Percentiles rank a stretch among this genome's conserved stretches.
These are phyloP conservation scores for Heliothis peltigera DNA, from an alignment of 2,888 invertebrate genomes.

Conservation along the genomic window DNA sequence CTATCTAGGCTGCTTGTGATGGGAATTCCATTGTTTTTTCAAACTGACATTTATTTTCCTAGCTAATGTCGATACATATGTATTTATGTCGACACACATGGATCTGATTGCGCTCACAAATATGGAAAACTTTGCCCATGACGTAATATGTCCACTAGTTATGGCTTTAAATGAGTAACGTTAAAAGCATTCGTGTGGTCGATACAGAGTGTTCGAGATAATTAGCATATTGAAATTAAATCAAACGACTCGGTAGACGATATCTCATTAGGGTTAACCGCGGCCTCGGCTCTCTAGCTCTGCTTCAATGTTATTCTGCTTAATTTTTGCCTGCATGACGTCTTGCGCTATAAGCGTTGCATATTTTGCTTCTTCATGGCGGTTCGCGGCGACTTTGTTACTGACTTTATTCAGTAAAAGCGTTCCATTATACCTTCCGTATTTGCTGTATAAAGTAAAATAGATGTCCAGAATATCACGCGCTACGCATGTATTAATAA, in stretches of 20 bases:
- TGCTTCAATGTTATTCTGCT: conserved; percentile 7
- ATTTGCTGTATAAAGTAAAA: not conserved
- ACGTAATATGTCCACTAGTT: conserved; percentile 24
- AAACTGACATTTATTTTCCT: too few species aligned
- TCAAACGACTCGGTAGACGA: conserved; percentile 23
- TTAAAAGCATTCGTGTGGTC: conserved; percentile 7
- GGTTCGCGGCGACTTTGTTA: not conserved
- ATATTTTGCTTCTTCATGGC: not conserved
- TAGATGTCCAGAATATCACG: conserved; percentile 8
- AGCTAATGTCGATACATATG: not conserved
- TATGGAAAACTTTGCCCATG: conserved; percentile 15
- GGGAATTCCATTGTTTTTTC: too few species aligned
- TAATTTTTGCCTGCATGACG: conserved; percentile 5
- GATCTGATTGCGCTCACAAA: conserved; percentile 10
- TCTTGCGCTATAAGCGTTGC: not conserved
- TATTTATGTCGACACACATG: not conserved
- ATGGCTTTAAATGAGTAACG: conserved; percentile 25
- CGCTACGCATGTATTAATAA: conserved; percentile 11
- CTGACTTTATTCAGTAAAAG: not conserved
- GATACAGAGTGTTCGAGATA: not conserved
- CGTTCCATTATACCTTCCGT: not conserved
- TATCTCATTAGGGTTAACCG: conserved; percentile 31
- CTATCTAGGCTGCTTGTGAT: too few species aligned
- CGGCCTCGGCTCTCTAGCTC: not conserved
- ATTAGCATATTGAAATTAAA: conserved; percentile 42